A percentile compares a stretch with the other conserved stretches of the same genome.
Evolutionary conservation across 1,140 invertebrate species (phyloP).

Genomic region (Tetragonula clypearis): DNA sequence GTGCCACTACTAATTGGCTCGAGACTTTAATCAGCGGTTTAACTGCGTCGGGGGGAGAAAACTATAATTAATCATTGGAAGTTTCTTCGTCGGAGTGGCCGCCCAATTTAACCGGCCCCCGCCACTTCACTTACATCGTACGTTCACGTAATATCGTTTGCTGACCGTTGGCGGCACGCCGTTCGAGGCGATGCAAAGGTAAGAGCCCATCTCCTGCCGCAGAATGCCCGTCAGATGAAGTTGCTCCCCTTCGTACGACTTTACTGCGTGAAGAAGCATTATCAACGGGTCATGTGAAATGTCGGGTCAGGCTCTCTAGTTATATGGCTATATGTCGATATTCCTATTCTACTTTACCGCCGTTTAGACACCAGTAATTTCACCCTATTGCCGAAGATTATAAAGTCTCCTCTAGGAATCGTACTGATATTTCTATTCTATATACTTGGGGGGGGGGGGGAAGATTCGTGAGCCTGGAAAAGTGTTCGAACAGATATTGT

Average conservation of each 20-base stretch:
- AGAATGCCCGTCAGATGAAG: slow-evolving; percentile 88
- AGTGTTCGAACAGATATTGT: background rate
- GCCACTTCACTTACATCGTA: slow-evolving; percentile 88
- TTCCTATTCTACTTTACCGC: background rate
- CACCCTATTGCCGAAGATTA: background rate
- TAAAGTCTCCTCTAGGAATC: background rate
- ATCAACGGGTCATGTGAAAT: slow-evolving; percentile 72
- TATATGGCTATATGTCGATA: background rate
- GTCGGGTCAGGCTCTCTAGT: background rate
- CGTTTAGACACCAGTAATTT: background rate
- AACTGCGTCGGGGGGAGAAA: slow-evolving; percentile 83
- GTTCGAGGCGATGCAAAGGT: slow-evolving; percentile 94
- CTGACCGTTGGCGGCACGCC: slow-evolving; percentile 92
- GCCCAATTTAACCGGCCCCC: background rate
- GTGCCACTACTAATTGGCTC: slow-evolving; percentile 90
- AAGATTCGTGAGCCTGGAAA: background rate
- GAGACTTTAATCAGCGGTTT: slow-evolving; percentile 90
- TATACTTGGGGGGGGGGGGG: background rate
- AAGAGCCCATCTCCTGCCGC: slow-evolving; percentile 92
- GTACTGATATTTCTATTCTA: background rate
- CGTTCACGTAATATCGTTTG: slow-evolving; percentile 90
- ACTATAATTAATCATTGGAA: slow-evolving; percentile 60
- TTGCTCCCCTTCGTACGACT: slow-evolving; percentile 86
- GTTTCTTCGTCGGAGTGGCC: background rate
- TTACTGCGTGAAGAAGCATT: slow-evolving; percentile 75